Evolutionary conservation across 2,888 invertebrate genomes (phyloP), one percentile per base, ranked within the genome.

Genomic region (Drosophila mercatorum): DNA sequence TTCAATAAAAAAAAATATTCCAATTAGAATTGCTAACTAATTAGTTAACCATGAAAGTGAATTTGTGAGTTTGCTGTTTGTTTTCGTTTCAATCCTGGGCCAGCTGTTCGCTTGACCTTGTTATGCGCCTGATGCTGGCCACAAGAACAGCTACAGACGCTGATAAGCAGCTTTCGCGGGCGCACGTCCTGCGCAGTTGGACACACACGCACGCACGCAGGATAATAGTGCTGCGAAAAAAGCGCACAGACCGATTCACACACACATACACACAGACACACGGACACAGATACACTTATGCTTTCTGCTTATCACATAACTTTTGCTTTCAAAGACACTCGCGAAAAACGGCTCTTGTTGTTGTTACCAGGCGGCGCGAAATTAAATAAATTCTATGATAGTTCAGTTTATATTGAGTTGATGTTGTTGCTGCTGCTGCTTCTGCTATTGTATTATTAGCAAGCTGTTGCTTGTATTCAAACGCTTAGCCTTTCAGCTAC

Each of bases 31-130:
- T 8, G n/a, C 28, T 40, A 26, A 28, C 22, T 41, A 41, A 43
- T 14, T 12, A 31, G 38, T 53, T 46, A 43, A 68, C 28, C 60
- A 52, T 58, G 22, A 17, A 64, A 58, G 38, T 28, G 49, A 12
- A 41, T 34, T 34, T 49, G 22, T 40, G 51, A 31, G 31, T 10
- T 49, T 38, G 41, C 22, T 22, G 28, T 28, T 58, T 51, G 49
- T 44, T 60, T 51, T 34, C 31, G 43, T 55, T 22, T 57, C 57
- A 17, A 40, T 40, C 41, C 47, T 53, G 40, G 40, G 40, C 67
- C 84, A 89, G 82, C 88, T 87, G 82, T 72, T 77, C 59, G 22
- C 31, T 55, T 83, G 82, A 76, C 81, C 89, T 89, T 87, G 83
- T 40, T 68, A 58, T 58, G 47, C 14, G 68, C 52, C 58, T 67